Base-by-base conservation (phyloP, 2,113 vertebrate genomes). In the Thunnus thynnus region DNA sequence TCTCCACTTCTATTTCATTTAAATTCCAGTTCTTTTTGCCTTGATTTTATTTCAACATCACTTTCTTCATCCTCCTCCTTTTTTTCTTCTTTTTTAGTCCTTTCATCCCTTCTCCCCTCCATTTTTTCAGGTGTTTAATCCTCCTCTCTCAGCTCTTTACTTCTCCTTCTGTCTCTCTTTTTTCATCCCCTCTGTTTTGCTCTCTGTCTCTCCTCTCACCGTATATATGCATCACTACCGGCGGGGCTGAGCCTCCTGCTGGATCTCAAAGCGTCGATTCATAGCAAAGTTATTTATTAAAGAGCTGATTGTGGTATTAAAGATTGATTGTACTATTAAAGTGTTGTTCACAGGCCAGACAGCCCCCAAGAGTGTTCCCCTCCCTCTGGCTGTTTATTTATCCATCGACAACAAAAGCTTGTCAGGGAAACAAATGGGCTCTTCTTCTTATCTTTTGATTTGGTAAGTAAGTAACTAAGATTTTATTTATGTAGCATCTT, bases 321-420 rank as follows among this genome's bases (percentile, higher is more conserved):
- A 90, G 75, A 86, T 77, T 82, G 67, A 90, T 90, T 68, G 72
- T 72, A 51, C 12, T 30, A 52, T 85, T 76, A 80, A 85, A 75
- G 68, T 44, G 52, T 71, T 72, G 84, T 88, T 88, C 73, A 68
- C 61, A 52, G 67, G 36, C 57, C 80, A 73, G 56, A 25, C 48
- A n/a, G 51, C 61, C 41, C 65, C 70, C 0, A 0, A 27, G 55
- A 78, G 57, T 48, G 4, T 32, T 57, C 18, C 20, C 56, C 17
- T 72, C 32, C 0, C 3, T 54, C 46, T 20, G 13, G 3, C 30
- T 62, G 1, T 65, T 78, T 65, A 58, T 78, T 82, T 55, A 60
- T 63, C 58, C 68, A 73, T 84, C 36, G 1, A 11, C n/a, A 50
- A 16, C 62, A 25, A 54, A 60, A 62, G 60, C 71, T 50, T 8